phyloP scores from a whole-genome alignment of 1,140 invertebrate species.

The Nasonia vitripennis region DNA sequence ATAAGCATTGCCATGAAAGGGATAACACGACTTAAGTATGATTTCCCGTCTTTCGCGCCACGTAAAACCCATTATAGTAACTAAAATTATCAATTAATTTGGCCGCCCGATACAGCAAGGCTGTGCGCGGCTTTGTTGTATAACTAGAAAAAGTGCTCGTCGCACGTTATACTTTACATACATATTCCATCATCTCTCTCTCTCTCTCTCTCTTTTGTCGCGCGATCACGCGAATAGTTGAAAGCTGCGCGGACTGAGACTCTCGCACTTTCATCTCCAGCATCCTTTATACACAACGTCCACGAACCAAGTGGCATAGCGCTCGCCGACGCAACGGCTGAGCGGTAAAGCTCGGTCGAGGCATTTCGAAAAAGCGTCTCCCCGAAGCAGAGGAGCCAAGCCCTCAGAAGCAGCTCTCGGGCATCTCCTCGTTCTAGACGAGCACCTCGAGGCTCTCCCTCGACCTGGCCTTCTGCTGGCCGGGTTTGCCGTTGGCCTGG shows the following conservation, averaged over 20 bases:
- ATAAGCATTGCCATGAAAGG: not conserved
- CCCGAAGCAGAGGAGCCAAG: not conserved
- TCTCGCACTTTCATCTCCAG: not conserved
- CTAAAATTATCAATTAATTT: not conserved
- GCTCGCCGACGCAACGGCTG: not conserved
- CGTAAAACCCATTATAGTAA: not conserved
- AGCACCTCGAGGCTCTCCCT: slow-evolving; percentile 72
- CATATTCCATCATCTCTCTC: not conserved
- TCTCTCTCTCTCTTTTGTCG: no score
- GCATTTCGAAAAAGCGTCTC: not conserved
- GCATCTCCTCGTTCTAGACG: slow-evolving; percentile 61
- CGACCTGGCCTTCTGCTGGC: slow-evolving; percentile 66
- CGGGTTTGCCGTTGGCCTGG: slow-evolving; percentile 59
- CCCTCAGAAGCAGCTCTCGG: not conserved
- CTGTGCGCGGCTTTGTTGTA: no score
- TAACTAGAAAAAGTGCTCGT: not conserved
- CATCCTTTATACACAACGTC: not conserved
- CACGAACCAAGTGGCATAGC: not conserved
- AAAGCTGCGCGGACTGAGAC: not conserved
- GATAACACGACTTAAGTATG: not conserved
- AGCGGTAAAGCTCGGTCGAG: not conserved
- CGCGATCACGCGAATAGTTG: not conserved
- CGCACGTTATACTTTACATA: not conserved
- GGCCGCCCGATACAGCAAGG: no score
- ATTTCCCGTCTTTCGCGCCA: not conserved